Evolutionary conservation across 2,797 vertebrate species (phyloP).

Genomic region (Melanotaenia pygmaea): DNA sequence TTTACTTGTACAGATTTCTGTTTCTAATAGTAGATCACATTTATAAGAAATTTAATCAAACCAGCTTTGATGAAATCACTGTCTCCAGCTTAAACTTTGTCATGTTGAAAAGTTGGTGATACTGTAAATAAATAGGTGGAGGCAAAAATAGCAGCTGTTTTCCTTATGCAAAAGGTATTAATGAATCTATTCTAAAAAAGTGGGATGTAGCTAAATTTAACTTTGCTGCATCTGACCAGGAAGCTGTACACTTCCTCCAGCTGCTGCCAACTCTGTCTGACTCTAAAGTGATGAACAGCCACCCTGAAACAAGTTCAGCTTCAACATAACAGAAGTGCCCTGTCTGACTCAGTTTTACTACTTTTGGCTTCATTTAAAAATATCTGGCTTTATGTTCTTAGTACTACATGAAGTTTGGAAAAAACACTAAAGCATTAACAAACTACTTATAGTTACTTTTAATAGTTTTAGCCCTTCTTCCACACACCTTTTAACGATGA

Average conservation of each 20-base stretch:
- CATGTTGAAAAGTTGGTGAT: neutral
- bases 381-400: neutral
- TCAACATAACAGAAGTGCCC: neutral
- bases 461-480: too few species aligned
- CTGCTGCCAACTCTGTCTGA: slow-evolving; percentile 39
- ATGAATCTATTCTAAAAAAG: slow-evolving; percentile 41
- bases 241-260: slow-evolving; percentile 66
- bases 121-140: neutral
- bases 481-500: neutral
- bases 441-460: neutral
- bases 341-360: neutral
- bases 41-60: neutral
- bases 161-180: slow-evolving; percentile 14
- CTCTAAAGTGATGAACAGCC: slow-evolving; percentile 9
- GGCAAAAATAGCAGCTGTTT: slow-evolving; percentile 1
- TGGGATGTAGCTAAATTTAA: slow-evolving; percentile 66
- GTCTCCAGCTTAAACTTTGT: neutral
- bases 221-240: slow-evolving; percentile 34
- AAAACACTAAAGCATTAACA: neutral
- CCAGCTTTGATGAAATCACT: neutral
- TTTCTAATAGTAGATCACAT: neutral
- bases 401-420: neutral
- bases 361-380: neutral
- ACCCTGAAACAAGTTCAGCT: slow-evolving; percentile 6
- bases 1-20: neutral